Evolutionary conservation across 2,888 invertebrate species (phyloP).

Genomic region (Lithophane socia): DNA sequence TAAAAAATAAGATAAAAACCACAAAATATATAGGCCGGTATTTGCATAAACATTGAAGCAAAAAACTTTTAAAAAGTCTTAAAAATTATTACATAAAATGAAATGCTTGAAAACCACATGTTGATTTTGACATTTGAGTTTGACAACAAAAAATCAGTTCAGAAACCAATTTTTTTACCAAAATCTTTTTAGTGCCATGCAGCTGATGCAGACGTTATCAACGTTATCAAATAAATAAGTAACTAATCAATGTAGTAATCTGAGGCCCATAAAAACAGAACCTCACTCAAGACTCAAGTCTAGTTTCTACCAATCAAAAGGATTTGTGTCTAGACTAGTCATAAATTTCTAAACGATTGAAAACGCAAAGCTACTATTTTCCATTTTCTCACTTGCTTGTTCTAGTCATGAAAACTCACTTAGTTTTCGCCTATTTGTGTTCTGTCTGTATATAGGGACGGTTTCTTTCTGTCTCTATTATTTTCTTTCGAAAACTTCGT

Average conservation of each 20-base stretch:
- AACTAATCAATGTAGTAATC: background rate
- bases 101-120: constrained; percentile 36
- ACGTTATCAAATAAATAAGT: background rate
- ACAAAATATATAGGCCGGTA: background rate
- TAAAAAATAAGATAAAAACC: background rate
- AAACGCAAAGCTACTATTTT: constrained; percentile 1
- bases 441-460: too few species aligned
- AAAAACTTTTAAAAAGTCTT: background rate
- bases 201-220: background rate
- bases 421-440: background rate
- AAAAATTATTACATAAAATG: background rate
- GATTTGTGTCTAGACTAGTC: too few species aligned
- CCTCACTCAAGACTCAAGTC: too few species aligned
- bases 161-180: constrained; percentile 22
- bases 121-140: constrained; percentile 32
- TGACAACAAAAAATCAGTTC: constrained; percentile 26
- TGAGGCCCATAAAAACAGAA: too few species aligned
- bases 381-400: constrained; percentile 12
- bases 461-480: background rate
- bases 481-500: background rate
- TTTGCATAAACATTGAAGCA: background rate
- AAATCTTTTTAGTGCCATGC: background rate
- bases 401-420: constrained; percentile 8
- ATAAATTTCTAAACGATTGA: constrained; percentile 22
- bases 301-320: too few species aligned